Conservation (phyloP, 2,888 invertebrate species). For the Pristionchus japonicus region DNA sequence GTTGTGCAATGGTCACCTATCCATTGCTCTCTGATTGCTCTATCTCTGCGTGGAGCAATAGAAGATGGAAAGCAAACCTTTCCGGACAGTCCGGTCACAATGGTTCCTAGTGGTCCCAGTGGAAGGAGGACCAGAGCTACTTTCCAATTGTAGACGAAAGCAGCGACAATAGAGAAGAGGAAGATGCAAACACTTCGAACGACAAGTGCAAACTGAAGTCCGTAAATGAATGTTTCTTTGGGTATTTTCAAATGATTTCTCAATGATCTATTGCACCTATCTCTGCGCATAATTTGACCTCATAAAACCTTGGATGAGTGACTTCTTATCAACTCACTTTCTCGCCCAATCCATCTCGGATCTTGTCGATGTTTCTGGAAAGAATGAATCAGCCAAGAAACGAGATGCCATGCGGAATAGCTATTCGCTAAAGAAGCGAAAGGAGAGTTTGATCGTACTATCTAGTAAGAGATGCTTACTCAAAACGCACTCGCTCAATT, state of each 20-base stretch:
- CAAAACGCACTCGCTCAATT: slow-evolving; percentile 56
- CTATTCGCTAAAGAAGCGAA: too few species aligned
- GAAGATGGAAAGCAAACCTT: slow-evolving; percentile 44
- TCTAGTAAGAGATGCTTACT: too few species aligned
- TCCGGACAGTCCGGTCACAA: slow-evolving; percentile 55
- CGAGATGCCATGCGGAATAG: too few species aligned
- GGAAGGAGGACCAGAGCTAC: slow-evolving; percentile 56
- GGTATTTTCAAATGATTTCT: too few species aligned
- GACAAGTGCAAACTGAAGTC: slow-evolving; percentile 51
- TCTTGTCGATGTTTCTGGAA: slow-evolving; percentile 36
- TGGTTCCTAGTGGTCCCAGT: slow-evolving; percentile 59
- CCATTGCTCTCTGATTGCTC: too few species aligned
- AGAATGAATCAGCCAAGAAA: too few species aligned
- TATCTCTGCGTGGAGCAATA: neutral
- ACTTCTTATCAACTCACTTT: neutral
- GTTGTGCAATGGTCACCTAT: too few species aligned
- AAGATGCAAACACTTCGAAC: slow-evolving; percentile 60
- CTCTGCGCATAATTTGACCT: neutral
- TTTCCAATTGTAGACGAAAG: slow-evolving; percentile 58
- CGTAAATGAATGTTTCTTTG: too few species aligned
- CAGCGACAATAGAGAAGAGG: slow-evolving; percentile 55
- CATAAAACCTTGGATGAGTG: neutral
- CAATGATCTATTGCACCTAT: too few species aligned
- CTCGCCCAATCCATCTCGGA: slow-evolving; percentile 5
- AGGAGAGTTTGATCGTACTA: too few species aligned